These are phyloP conservation scores for Mantis religiosa DNA, from an alignment of 2,888 invertebrate species.

Conservation along the genomic window DNA sequence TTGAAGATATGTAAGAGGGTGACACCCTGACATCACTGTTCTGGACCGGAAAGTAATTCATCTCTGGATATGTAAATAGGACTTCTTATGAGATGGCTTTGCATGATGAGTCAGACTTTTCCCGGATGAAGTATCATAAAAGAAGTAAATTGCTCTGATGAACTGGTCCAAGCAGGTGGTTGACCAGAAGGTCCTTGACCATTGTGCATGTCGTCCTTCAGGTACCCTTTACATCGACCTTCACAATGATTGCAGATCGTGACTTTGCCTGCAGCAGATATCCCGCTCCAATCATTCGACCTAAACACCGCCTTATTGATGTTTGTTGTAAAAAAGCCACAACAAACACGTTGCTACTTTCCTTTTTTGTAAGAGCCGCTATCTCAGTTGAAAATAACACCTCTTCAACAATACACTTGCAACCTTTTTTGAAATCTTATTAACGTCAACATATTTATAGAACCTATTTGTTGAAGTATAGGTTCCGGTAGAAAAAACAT, in stretches of 20 bases:
- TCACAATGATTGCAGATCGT: neutral
- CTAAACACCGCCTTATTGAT: neutral
- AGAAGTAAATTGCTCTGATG: neutral
- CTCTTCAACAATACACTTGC: too few relatives aligned
- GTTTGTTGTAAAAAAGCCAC: neutral
- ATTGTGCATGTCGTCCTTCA: neutral
- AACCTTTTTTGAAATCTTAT: too few relatives aligned
- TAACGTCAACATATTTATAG: too few relatives aligned
- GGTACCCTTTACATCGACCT: neutral
- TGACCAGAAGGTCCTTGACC: neutral
- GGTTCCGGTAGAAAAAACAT: too few relatives aligned
- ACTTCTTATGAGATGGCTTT: too few relatives aligned
- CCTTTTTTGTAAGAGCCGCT: neutral
- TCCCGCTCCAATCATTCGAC: neutral
- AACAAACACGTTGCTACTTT: neutral
- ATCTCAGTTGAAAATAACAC: too few relatives aligned
- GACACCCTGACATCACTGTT: too few relatives aligned
- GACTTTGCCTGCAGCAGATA: neutral
- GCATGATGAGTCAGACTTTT: too few relatives aligned
- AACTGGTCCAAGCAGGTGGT: neutral
- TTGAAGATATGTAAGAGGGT: too few relatives aligned
- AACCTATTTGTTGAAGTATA: too few relatives aligned
- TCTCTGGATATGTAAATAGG: too few relatives aligned
- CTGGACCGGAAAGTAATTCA: too few relatives aligned
- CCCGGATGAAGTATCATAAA: neutral